Evolutionary conservation across 2,797 vertebrate genomes (phyloP), one percentile per base, ranked within the genome.

Genomic region (Glyptemys insculpta): DNA sequence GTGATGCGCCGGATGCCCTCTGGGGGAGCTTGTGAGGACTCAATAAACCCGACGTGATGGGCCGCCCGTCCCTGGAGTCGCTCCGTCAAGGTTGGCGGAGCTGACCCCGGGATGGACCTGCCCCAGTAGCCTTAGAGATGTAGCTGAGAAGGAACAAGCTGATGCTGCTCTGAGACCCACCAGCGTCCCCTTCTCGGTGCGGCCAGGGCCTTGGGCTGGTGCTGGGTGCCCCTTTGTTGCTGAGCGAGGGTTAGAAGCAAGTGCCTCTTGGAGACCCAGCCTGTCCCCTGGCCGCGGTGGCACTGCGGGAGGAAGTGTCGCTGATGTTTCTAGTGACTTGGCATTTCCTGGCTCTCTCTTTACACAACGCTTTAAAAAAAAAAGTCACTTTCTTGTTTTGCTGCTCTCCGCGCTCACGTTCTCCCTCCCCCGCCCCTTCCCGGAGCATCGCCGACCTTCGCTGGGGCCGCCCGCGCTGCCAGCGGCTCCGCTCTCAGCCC

Each of bases 331-430:
- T 98, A 98, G 97, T 98, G 98, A 98, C 98, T 98, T 98, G 97
- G 98, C 98, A 99, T 98, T 99, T 99, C 99, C 99, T 99, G 98
- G 96, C 98, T 65, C 27, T 78, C 27, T 41, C 49, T 82, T 81
- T 52, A 78, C 65, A 78, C 97, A 80, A 74, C 62, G 56, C 53
- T 34, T 34, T 62, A n/a, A n/a, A n/a, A n/a, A n/a, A n/a, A n/a
- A 21, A 76, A 89, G 37, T 34, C 37, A 47, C 78, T 54, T 52
- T 81, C 59, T 83, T 5, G 59, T 90, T 82, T 12, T 49, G 54
- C 53, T 56, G 85, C 49, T 81, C n/a, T 78, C 14, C 6, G 34
- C 4, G 47, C 18, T 54, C 57, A 23, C 31, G 18, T 59, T 86
- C 76, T 37, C 53, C 18, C 74, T 56, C n/a, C 54, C 49, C 18